These are phyloP conservation scores for Allolobophora icterica DNA, from an alignment of 2,888 invertebrate genomes.

Conservation along the genomic window DNA sequence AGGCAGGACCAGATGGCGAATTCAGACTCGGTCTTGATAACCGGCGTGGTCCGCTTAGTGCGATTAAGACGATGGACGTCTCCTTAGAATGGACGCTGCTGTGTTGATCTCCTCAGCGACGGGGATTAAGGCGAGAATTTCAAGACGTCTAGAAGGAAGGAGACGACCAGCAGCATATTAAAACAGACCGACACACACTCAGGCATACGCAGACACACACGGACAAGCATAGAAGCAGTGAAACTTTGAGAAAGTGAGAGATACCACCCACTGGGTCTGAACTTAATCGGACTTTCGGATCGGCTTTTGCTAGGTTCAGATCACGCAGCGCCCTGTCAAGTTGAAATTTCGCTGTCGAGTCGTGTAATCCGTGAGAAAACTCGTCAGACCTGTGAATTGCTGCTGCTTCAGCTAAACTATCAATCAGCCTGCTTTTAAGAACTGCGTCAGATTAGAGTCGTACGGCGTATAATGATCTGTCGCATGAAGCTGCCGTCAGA, in stretches of 20 bases:
- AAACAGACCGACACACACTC: not conserved
- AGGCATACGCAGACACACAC: not conserved
- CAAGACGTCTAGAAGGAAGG: not conserved
- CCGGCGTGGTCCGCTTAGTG: not conserved
- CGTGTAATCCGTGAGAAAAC: not conserved
- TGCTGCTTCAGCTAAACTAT: no score
- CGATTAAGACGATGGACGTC: not conserved
- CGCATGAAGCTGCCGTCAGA: no score
- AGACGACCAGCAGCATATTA: not conserved
- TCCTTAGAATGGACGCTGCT: not conserved
- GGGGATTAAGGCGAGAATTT: not conserved
- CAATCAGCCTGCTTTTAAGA: no score
- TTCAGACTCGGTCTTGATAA: not conserved
- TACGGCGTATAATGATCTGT: no score
- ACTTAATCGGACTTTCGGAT: not conserved
- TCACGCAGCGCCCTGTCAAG: not conserved
- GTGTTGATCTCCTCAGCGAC: not conserved
- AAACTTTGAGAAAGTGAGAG: not conserved
- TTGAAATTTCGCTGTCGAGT: not conserved
- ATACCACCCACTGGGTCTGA: not conserved
- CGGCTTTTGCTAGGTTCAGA: not conserved
- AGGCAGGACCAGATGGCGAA: not conserved
- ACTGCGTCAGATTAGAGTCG: no score
- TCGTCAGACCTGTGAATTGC: not conserved
- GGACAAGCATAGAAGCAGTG: not conserved